Conservation (phyloP, 2,888 invertebrate species). For the Synergus japonicus region DNA sequence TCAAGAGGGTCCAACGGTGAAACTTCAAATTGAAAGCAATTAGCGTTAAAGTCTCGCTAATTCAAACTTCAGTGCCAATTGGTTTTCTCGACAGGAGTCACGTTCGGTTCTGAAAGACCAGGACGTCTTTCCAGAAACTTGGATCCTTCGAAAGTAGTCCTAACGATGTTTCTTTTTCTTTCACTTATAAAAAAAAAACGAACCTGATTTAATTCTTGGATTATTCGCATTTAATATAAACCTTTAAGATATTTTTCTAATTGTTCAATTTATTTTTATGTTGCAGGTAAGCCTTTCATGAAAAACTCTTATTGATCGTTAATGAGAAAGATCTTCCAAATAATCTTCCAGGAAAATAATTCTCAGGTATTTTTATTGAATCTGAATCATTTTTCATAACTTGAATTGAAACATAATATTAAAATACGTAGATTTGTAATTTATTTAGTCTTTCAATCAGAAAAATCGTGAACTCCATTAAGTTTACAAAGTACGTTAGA, state of each 20-base stretch:
- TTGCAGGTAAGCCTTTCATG: neutral
- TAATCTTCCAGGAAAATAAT: neutral
- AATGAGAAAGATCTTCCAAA: neutral
- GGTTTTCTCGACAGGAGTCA: conserved; percentile 54
- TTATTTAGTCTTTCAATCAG: no score
- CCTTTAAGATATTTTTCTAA: neutral
- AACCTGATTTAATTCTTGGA: no score
- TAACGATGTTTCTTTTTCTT: neutral
- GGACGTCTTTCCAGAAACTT: conserved; percentile 20
- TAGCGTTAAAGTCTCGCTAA: conserved; percentile 57
- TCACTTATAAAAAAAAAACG: neutral
- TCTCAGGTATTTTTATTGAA: neutral
- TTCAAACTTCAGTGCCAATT: conserved; percentile 55
- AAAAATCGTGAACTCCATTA: no score
- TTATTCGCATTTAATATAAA: no score
- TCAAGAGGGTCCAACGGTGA: conserved; percentile 41
- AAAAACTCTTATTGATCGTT: neutral
- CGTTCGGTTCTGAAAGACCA: conserved; percentile 45
- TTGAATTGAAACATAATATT: no score
- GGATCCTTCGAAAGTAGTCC: neutral
- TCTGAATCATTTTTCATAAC: no score
- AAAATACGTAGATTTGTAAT: no score
- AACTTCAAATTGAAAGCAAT: conserved; percentile 56
- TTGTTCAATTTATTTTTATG: neutral
- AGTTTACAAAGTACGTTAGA: no score